A percentile compares a stretch with the other conserved stretches of the same genome.
These are phyloP conservation scores for Pocota personata DNA, from an alignment of 2,888 invertebrate species.

Conservation along the genomic window DNA sequence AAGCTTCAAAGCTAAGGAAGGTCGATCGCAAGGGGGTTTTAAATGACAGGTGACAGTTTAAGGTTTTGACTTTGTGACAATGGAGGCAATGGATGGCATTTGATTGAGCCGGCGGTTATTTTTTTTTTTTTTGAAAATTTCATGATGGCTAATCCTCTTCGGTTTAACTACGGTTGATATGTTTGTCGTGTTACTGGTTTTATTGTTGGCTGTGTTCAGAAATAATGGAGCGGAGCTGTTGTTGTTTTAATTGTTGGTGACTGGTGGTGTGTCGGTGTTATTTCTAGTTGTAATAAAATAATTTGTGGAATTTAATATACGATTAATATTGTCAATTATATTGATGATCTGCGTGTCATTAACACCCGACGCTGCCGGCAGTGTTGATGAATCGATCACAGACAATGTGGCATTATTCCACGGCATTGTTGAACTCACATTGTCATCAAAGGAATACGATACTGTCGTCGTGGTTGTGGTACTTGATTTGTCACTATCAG, in stretches of 20 bases:
- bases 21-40: conserved; percentile 5
- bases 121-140: conserved; percentile 10
- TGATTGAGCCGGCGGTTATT: conserved; percentile 29
- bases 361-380: conserved; percentile 75
- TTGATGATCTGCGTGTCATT: conserved; percentile 80
- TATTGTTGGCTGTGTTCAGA: conserved; percentile 60
- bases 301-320: conserved; percentile 82
- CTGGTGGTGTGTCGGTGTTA: conserved; percentile 75
- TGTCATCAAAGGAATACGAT: conserved; percentile 33
- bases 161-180: conserved; percentile 27
- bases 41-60: conserved; percentile 26
- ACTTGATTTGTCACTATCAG: conserved; percentile 74
- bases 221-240: conserved; percentile 60
- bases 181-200: conserved; percentile 57
- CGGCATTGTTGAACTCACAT: conserved; percentile 67
- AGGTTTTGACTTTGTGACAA: conserved; percentile 26
- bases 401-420: conserved; percentile 60
- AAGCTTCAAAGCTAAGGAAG: conserved; percentile 24
- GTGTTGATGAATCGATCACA: conserved; percentile 65
- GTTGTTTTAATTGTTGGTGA: conserved; percentile 54
- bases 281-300: conserved; percentile 82
- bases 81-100: conserved; percentile 41
- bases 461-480: conserved; percentile 72
- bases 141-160: conserved; percentile 59
- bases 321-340: conserved; percentile 81